Base-by-base conservation (phyloP, 1,140 invertebrate genomes). In the Orius insidiosus region DNA sequence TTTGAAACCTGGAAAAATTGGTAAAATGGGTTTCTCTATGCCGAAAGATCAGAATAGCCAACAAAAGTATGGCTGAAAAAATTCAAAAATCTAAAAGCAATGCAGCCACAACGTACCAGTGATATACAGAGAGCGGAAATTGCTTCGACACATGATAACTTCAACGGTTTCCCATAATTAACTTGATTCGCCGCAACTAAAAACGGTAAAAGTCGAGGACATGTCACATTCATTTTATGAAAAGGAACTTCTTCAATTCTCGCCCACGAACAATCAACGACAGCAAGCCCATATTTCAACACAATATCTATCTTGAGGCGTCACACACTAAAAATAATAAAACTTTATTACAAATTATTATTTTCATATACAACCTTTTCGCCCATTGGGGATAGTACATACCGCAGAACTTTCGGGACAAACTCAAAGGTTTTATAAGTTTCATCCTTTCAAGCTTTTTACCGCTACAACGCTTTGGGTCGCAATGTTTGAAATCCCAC, bases 191-290 rank as follows among this genome's bases (percentile, higher is more conserved):
- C 88, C 24, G 96, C 96, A 3, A 98, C 81, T 9, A 98, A 64
- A 65, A 92, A 98, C 1, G 96, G 95, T 39, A 99, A 64, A 5
- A 98, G 62, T 44, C 96, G 70, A 5, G 88, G 83, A 68, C 98
- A 71, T 3, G 73, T 68, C 43, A 84, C 78, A 61, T 80, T 85
- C 76, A 97, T 88, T 19, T 43, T 75, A 18, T 67, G 66, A 59
- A 98, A 90, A 1, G 90, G 89, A 1, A 89, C 96, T 53, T 89
- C 80, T 52, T 94, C 81, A 13, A 98, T 68, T 64, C 80, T 80
- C 1, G 95, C 93, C 96, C 96, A 99, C 10, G 94, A 98, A 63
- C 96, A 99, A 60, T 99, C 96, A 1, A 99, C 89, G 1, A 98
- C 95, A 11, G 90, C 93, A 16, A 95, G 68, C 1, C 96, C 96